Percentiles rank a stretch among this genome's conserved stretches.
phyloP scores from a whole-genome alignment of 2,888 invertebrate species.

The Phalangium opilio region DNA sequence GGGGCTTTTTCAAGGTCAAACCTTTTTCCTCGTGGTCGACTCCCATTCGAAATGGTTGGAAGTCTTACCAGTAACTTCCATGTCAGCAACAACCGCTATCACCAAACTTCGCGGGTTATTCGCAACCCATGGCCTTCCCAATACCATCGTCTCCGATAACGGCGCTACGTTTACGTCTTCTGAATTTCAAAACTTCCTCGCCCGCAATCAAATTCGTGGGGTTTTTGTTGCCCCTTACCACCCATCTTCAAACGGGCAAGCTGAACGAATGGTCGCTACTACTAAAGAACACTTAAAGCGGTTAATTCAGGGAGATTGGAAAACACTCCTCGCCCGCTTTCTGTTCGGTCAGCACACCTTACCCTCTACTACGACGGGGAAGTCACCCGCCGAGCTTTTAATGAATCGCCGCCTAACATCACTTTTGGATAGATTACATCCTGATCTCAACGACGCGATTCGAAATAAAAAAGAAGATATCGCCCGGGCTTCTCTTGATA shows the following conservation, averaged over 20 bases:
- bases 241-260: constrained; percentile 9
- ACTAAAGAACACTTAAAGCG: constrained; percentile 3
- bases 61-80: constrained; percentile 14
- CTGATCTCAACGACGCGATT: constrained; percentile 2
- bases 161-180: constrained; percentile 21
- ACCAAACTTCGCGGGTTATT: constrained; percentile 15
- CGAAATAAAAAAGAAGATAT: neutral
- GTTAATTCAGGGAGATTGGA: neutral
- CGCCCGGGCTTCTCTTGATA: too few species aligned
- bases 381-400: neutral
- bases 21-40: constrained; percentile 22
- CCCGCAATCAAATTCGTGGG: constrained; percentile 3
- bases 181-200: constrained; percentile 21
- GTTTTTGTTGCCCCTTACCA: constrained; percentile 1
- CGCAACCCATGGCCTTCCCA: constrained; percentile 21
- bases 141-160: constrained; percentile 22
- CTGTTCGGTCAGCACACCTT: too few species aligned
- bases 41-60: constrained; percentile 23
- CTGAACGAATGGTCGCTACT: constrained; percentile 6
- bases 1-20: constrained; percentile 16
- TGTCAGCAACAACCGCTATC: constrained; percentile 14
- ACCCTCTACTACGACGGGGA: too few species aligned
- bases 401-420: constrained; percentile 2
- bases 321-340: neutral
- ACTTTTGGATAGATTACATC: constrained; percentile 4